Base-by-base conservation (phyloP, 2,888 invertebrate genomes). In the Scaptomyza tumidula region DNA sequence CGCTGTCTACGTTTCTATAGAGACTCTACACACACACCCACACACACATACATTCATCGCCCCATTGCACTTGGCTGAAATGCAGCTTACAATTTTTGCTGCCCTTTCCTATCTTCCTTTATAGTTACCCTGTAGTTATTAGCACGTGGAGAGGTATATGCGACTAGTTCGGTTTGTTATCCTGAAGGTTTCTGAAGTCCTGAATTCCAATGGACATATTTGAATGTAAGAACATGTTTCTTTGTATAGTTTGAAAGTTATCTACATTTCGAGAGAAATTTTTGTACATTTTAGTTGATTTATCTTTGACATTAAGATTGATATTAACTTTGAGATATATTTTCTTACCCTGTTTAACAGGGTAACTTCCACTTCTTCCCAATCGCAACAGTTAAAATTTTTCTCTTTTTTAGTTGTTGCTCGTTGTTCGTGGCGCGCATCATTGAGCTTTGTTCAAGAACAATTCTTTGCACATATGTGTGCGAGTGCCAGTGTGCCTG, bases 361-460 rank as follows among this genome's bases (percentile, higher is more conserved):
- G 48, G 61, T 24, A 67, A 44, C 0, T 9, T 0, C 3, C 4
- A 4, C 6, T n/a, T 11, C 11, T 5, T 1, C 1, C 7, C 31
- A 6, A 1, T 35, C 5, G 1, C 6, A 4, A 45, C 44, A 54
- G 13, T 0, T n/a, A 50, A 44, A 50, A 9, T 63, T 62, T 24
- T 24, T 4, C 24, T 24, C 3, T 24, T 24, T 75, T 66, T 66
- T 39, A 66, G 64, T 44, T 54, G 37, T 65, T 62, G 54, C 60
- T 66, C 55, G 56, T 76, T 58, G 77, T 68, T 63, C 71, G 62
- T 35, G 16, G 62, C 48, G 69, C 63, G 71, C 72, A 65, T 70
- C 87, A 86, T 78, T 85, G 87, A 61, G 71, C 78, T 71, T 62
- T 67, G 73, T 78, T 73, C 85, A 82, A 87, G 82, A 87, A 82